Percentiles rank a stretch among this genome's conserved stretches.
Evolutionary conservation across 1,140 invertebrate genomes (phyloP).

Genomic region (Drosophila malerkotliana): DNA sequence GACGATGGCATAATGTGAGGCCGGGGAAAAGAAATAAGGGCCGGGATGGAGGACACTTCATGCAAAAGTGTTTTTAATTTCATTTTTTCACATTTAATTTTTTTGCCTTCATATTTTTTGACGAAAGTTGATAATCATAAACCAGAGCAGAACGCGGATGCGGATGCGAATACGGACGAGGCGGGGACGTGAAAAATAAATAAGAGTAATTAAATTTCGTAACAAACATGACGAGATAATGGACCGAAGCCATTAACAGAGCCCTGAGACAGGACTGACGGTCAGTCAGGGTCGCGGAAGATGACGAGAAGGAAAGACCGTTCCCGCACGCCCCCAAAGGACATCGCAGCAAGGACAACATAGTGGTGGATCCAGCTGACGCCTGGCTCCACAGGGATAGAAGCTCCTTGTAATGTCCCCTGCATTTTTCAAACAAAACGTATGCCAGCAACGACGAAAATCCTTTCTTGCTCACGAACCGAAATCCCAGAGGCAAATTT

Average conservation of each 20-base stretch:
- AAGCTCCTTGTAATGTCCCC: conserved; percentile 48
- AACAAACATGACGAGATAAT: conserved; percentile 84
- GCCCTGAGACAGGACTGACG: conserved; percentile 38
- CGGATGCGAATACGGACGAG: conserved; percentile 14
- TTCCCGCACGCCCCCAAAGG: conserved; percentile 4
- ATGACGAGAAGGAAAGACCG: conserved; percentile 62
- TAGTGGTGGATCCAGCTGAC: conserved; percentile 4
- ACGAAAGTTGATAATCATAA: conserved; percentile 76
- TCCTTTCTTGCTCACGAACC: conserved; percentile 47
- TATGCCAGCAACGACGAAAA: conserved; percentile 33
- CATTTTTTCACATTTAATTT: conserved; percentile 79
- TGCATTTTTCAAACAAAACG: conserved; percentile 55
- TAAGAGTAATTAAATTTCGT: conserved; percentile 84
- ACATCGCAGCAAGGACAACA: conserved; percentile 41
- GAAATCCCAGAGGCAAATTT: conserved; percentile 63
- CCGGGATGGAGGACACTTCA: conserved; percentile 37
- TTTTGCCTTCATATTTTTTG: conserved; percentile 66
- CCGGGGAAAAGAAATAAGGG: conserved; percentile 7
- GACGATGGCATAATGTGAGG: conserved; percentile 36
- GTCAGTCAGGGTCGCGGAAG: conserved; percentile 59
- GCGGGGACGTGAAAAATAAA: conserved; percentile 75
- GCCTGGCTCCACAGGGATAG: conserved; percentile 4
- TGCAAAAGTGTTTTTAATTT: conserved; percentile 77
- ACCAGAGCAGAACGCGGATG: conserved; percentile 41
- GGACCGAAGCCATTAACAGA: conserved; percentile 82